Conservation (phyloP, 2,888 invertebrate genomes). For the Alentia gelatinosa region DNA sequence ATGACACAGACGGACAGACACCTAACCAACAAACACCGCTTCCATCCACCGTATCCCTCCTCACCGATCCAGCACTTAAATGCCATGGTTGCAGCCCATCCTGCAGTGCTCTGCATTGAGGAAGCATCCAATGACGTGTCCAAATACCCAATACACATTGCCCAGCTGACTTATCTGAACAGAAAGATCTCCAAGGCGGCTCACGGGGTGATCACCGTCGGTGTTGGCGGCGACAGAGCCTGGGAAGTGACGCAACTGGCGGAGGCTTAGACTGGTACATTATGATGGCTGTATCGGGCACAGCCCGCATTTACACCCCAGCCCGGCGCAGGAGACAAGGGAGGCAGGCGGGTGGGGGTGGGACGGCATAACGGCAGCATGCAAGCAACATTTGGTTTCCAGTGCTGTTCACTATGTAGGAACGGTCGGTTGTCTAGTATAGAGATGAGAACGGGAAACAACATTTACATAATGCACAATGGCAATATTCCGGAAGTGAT, state of each 20-base stretch:
- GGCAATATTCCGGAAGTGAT: too few relatives aligned
- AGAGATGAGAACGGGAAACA: too few relatives aligned
- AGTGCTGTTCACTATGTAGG: too few relatives aligned
- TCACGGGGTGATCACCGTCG: too few relatives aligned
- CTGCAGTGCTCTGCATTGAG: too few relatives aligned
- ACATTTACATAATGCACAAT: too few relatives aligned
- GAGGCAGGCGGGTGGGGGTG: neutral
- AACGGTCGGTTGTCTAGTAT: too few relatives aligned
- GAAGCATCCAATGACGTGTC: too few relatives aligned
- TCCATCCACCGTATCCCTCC: neutral
- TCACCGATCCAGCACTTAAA: neutral
- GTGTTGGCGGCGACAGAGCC: neutral
- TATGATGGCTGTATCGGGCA: conserved; percentile 9
- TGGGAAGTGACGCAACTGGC: neutral
- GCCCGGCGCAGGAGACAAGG: neutral
- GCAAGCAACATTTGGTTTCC: neutral
- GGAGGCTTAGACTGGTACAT: conserved; percentile 30
- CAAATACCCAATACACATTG: too few relatives aligned
- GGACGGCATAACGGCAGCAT: neutral
- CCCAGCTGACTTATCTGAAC: too few relatives aligned
- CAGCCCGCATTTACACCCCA: neutral
- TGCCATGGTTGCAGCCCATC: neutral
- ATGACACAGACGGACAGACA: neutral
- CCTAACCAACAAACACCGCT: neutral
- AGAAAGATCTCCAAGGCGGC: too few relatives aligned